These are phyloP conservation scores for Nemoura dubitans DNA, from an alignment of 2,888 invertebrate species.

Conservation along the genomic window DNA sequence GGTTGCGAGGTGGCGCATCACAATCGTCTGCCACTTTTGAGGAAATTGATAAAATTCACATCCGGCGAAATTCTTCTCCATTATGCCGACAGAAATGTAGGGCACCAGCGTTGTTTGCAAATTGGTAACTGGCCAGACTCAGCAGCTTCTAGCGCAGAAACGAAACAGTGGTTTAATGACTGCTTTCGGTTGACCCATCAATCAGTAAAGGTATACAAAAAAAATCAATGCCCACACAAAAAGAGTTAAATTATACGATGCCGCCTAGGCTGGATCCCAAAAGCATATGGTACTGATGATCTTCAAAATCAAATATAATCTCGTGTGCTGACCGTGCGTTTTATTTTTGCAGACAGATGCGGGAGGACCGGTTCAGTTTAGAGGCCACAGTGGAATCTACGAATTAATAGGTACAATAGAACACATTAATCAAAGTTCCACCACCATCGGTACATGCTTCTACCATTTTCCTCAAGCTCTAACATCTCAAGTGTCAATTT, in stretches of 20 bases:
- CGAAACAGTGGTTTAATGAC: background rate
- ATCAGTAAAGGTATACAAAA: background rate
- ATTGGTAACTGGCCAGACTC: background rate
- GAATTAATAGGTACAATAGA: conserved; percentile 62
- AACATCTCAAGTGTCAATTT: no score
- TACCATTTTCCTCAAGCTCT: background rate
- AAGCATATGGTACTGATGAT: conserved; percentile 1
- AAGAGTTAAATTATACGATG: background rate
- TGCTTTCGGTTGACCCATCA: background rate
- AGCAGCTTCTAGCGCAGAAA: background rate
- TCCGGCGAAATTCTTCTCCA: background rate
- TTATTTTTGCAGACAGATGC: conserved; percentile 62
- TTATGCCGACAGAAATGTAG: background rate
- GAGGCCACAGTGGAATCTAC: conserved; percentile 62
- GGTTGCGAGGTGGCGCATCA: background rate
- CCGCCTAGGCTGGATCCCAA: background rate
- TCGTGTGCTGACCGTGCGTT: background rate
- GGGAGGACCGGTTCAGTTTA: conserved; percentile 66
- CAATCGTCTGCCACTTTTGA: background rate
- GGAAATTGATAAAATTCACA: background rate
- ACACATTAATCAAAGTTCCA: background rate
- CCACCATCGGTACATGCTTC: background rate
- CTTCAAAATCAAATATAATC: conserved; percentile 7
- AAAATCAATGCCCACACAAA: background rate
- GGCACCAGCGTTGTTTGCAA: background rate